A percentile compares a stretch with the other conserved stretches of the same genome.
phyloP scores from a whole-genome alignment of 1,140 invertebrate species.

The Eurosta solidaginis region DNA sequence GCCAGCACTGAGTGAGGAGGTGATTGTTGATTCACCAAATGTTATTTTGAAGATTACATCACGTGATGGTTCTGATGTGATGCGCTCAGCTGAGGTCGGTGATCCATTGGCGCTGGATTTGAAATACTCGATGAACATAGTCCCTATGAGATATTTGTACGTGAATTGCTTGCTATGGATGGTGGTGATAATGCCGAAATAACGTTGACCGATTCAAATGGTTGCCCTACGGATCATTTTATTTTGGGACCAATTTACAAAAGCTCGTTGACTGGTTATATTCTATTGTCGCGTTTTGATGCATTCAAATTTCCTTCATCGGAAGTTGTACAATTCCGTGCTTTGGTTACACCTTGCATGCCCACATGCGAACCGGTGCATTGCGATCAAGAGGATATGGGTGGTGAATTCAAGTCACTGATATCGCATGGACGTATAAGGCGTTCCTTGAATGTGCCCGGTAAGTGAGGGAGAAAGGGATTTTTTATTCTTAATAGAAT shows the following conservation, averaged over 20 bases:
- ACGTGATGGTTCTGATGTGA: slow-evolving; percentile 74
- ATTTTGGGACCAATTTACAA: slow-evolving; percentile 90
- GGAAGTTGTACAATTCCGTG: slow-evolving; percentile 92
- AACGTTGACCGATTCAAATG: slow-evolving; percentile 86
- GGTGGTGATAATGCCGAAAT: slow-evolving; percentile 91
- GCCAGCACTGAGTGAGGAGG: slow-evolving; percentile 78
- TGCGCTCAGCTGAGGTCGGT: slow-evolving; percentile 80
- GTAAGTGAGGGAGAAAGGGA: slow-evolving; percentile 35
- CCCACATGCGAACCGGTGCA: slow-evolving; percentile 88
- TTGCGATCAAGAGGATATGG: slow-evolving; percentile 78
- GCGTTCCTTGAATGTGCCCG: slow-evolving; percentile 39
- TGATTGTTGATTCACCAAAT: slow-evolving; percentile 89
- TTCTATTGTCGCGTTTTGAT: slow-evolving; percentile 89
- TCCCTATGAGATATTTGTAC: slow-evolving; percentile 93
- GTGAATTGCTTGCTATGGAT: slow-evolving; percentile 92
- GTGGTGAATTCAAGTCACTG: slow-evolving; percentile 77
- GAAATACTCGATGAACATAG: slow-evolving; percentile 89
- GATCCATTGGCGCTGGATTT: slow-evolving; percentile 86
- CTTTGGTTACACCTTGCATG: slow-evolving; percentile 90
- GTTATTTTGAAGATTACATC: slow-evolving; percentile 90
- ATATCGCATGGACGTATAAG: slow-evolving; percentile 72
- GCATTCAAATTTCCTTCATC: slow-evolving; percentile 96
- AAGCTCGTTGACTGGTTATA: slow-evolving; percentile 75
- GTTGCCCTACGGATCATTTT: slow-evolving; percentile 89
- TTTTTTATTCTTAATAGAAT: too few relatives aligned